Percentiles rank a stretch among this genome's conserved stretches.
These are phyloP conservation scores for Oryzaephilus surinamensis DNA, from an alignment of 1,140 invertebrate genomes.

Conservation along the genomic window DNA sequence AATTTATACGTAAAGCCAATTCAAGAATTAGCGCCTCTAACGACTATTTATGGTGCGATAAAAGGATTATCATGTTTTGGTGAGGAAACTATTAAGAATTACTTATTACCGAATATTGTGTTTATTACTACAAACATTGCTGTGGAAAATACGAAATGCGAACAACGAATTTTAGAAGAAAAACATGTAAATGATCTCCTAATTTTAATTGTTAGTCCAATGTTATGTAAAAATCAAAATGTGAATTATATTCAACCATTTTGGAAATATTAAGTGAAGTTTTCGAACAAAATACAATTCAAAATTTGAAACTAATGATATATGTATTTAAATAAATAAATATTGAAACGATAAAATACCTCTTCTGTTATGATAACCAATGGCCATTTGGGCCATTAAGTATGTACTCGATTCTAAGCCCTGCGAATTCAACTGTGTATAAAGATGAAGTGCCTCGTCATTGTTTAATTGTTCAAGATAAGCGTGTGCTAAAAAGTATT, in stretches of 20 bases:
- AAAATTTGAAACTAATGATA: no score
- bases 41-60: slow-evolving; percentile 20
- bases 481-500: slow-evolving; percentile 84
- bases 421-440: slow-evolving; percentile 59
- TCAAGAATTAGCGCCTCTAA: slow-evolving; percentile 13
- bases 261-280: no score
- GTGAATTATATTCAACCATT: no score
- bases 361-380: slow-evolving; percentile 86
- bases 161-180: slow-evolving; percentile 18
- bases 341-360: slow-evolving; percentile 45
- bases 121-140: slow-evolving; percentile 11
- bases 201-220: no score
- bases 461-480: slow-evolving; percentile 85
- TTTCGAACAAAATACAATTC: no score
- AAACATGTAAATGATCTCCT: no score
- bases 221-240: no score
- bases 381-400: slow-evolving; percentile 83
- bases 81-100: slow-evolving; percentile 15
- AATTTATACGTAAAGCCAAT: slow-evolving; percentile 17
- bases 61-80: slow-evolving; percentile 23
- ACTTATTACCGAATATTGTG: slow-evolving; percentile 15
- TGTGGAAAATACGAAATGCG: slow-evolving; percentile 14
- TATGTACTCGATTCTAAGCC: slow-evolving; percentile 84
- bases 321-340: no score
- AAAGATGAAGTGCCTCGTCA: slow-evolving; percentile 80